Evolutionary conservation across 1,140 invertebrate species (phyloP), one percentile per base, ranked within the genome.

Genomic region (Mylabris phalerata): DNA sequence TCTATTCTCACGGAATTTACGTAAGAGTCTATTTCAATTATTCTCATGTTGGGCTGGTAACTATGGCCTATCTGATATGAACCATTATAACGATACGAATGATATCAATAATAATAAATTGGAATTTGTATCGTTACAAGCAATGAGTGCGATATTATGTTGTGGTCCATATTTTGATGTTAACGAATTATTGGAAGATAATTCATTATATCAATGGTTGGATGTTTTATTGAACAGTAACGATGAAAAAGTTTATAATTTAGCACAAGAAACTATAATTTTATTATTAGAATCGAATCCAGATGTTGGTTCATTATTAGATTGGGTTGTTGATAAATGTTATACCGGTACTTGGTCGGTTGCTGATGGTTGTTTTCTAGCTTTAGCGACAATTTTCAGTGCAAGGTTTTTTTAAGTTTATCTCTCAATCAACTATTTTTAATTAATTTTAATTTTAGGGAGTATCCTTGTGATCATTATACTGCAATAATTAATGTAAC

Each of bases 381-480:
- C 95, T 7, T 79, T 99, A 10, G 93, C 94, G 24, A 91, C 93
- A 10, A 92, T 98, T 61, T 99, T 98, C 74, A 95, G 93, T 71
- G 90, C 93, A 27, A 89, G 32, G 32, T 32, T 32, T 32, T 32
- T 3, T 90, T 3, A 32, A 32, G 13, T 32, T 32, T 1, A 19
- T 19, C 19, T 32, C 32, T 32, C 1, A 7, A 32, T 32, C 32
- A 3, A 32, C 2, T 3, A 32, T 2, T 47, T 10, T 32, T 41
- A 4, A 13, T 48, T 55, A 51, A 58, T 57, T 68, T 66, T 73
- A 76, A 19, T 19, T 59, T 73, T 94, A 32, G 95, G 66, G 97
- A 98, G 76, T 98, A 98, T 80, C 95, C 96, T 6, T 98, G 96
- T 77, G 96, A 99, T 75, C 93, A 96, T 78, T 95, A 96, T 75